phyloP scores from a whole-genome alignment of 2,797 vertebrate genomes.

The Vireo griseus region DNA sequence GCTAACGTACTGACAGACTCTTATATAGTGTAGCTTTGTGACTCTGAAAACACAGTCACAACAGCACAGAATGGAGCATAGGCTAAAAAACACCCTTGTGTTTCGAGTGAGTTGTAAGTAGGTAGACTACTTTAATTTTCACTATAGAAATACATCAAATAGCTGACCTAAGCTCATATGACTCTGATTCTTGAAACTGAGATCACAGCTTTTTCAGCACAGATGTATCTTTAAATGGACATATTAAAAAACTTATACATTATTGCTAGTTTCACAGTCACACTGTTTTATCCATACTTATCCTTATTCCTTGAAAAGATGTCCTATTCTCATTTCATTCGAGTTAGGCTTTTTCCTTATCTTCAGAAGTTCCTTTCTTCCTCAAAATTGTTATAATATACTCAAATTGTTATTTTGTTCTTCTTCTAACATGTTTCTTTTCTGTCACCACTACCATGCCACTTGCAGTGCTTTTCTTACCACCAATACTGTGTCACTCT shows the following conservation, averaged over 20 bases:
- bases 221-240: background rate
- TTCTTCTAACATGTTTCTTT: background rate
- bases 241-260: background rate
- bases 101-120: background rate
- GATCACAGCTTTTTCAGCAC: background rate
- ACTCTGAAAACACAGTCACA: background rate
- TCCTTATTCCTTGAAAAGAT: background rate
- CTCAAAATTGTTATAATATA: background rate
- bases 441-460: background rate
- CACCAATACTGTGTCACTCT: background rate
- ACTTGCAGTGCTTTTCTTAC: background rate
- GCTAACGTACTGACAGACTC: background rate
- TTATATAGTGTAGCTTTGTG: background rate
- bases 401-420: background rate
- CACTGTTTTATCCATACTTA: background rate
- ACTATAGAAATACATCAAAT: background rate
- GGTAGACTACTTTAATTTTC: background rate
- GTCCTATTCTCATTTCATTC: background rate
- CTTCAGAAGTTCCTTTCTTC: background rate
- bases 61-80: background rate
- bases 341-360: background rate
- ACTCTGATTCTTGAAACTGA: background rate
- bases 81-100: background rate
- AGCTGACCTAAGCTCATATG: background rate
- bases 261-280: background rate